Evolutionary conservation across 2,888 invertebrate species (phyloP).

Genomic region (Malachius bipustulatus): DNA sequence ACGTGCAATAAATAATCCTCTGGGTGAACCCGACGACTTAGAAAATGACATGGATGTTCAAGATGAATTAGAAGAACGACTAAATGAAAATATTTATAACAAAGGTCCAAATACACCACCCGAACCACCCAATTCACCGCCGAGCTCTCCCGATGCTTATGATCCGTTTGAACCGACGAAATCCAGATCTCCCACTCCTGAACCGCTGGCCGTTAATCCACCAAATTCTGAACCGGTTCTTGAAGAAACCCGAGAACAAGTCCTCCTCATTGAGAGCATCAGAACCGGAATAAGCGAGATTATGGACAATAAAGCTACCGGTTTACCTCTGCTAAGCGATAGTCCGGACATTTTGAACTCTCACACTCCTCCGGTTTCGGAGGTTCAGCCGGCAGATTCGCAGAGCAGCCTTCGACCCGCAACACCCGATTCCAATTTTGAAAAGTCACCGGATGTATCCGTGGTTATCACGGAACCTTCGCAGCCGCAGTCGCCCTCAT

Average conservation of each 20-base stretch:
- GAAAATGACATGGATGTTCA: slow-evolving; percentile 27
- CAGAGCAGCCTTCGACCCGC: slow-evolving; percentile 30
- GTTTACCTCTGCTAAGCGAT: slow-evolving; percentile 18
- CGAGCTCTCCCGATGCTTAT: slow-evolving; percentile 70
- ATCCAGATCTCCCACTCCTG: slow-evolving; percentile 56
- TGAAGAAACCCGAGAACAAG: slow-evolving; percentile 5
- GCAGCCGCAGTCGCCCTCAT: slow-evolving; percentile 21
- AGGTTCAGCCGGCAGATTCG: slow-evolving; percentile 36
- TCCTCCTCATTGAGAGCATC: not conserved
- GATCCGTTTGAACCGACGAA: slow-evolving; percentile 88
- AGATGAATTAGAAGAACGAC: slow-evolving; percentile 18
- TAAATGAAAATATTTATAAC: slow-evolving; percentile 30
- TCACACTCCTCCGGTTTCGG: slow-evolving; percentile 31
- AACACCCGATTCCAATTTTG: slow-evolving; percentile 26
- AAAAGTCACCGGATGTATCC: slow-evolving; percentile 24
- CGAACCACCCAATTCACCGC: slow-evolving; percentile 53
- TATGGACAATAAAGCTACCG: slow-evolving; percentile 17
- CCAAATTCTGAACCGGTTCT: slow-evolving; percentile 1
- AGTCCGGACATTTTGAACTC: slow-evolving; percentile 25
- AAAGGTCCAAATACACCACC: slow-evolving; percentile 64
- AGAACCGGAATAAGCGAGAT: slow-evolving; percentile 1
- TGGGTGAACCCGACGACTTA: slow-evolving; percentile 46
- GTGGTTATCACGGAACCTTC: slow-evolving; percentile 25
- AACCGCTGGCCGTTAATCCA: slow-evolving; percentile 26
- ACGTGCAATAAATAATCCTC: slow-evolving; percentile 44